Evolutionary conservation across 2,888 invertebrate genomes (phyloP).

Genomic region (Platycnemis pennipes): DNA sequence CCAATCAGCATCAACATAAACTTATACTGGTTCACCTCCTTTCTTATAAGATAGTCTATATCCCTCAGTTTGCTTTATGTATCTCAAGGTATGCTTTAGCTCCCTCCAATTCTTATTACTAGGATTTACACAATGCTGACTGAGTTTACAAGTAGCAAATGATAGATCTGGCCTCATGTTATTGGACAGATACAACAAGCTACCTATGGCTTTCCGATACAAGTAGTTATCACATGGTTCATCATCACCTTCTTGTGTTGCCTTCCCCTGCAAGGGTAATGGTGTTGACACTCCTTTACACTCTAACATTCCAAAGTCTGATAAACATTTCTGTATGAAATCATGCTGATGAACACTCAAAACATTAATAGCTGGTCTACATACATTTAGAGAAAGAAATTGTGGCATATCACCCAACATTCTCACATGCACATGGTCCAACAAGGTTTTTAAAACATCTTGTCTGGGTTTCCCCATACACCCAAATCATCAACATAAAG

Average conservation of each 20-base stretch:
- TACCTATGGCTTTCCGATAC: neutral
- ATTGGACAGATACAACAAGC: neutral
- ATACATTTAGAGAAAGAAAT: neutral
- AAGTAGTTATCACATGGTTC: neutral
- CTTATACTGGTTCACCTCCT: neutral
- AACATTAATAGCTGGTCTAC: neutral
- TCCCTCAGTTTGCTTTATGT: neutral
- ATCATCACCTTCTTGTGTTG: neutral
- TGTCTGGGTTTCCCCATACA: neutral
- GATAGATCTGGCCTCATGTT: neutral
- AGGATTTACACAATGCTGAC: neutral
- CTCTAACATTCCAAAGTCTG: neutral
- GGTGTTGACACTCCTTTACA: neutral
- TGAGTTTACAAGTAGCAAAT: neutral
- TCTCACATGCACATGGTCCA: neutral
- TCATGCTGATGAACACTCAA: neutral
- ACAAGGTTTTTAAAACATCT: neutral
- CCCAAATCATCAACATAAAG: neutral
- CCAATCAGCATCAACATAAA: neutral
- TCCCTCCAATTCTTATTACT: no score
- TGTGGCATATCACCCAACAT: neutral
- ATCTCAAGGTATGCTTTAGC: neutral
- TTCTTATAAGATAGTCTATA: neutral
- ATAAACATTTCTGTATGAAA: neutral
- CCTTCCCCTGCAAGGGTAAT: neutral